Conservation (phyloP, 2,113 vertebrate genomes). For the Oreotrochilus melanogaster region DNA sequence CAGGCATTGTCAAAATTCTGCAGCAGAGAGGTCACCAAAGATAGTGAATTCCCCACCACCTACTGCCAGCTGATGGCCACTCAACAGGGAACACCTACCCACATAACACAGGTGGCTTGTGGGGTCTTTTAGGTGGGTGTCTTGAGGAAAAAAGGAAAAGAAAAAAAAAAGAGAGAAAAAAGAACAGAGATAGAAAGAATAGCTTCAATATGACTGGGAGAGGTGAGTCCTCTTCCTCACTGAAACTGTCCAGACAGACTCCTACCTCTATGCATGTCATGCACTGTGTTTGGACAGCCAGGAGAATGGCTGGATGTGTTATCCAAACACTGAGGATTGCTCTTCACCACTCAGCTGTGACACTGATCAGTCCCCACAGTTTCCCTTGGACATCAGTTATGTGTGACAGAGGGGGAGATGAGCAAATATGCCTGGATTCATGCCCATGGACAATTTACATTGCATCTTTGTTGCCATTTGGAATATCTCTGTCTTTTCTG, state of each 20-base stretch:
- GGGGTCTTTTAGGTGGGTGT: background rate
- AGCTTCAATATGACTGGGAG: accelerated
- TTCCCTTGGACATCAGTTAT: background rate
- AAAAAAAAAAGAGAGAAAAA: background rate
- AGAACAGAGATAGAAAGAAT: background rate
- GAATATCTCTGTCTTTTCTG: background rate
- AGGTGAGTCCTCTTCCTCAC: background rate
- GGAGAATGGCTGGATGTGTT: background rate
- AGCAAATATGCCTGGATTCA: background rate
- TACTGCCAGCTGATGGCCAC: background rate
- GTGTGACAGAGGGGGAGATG: background rate
- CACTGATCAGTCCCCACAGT: background rate
- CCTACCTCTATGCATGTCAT: background rate
- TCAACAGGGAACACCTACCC: background rate
- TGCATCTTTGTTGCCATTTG: background rate
- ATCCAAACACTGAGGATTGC: background rate
- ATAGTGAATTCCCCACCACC: background rate
- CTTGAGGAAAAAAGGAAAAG: background rate
- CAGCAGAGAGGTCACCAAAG: background rate
- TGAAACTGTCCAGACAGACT: background rate
- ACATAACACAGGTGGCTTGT: accelerated
- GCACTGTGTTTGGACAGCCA: background rate
- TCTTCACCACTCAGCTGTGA: background rate
- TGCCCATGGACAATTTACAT: background rate
- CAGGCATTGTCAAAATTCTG: background rate